Conservation (phyloP, 2,113 vertebrate species). For the Hippocampus abdominalis region DNA sequence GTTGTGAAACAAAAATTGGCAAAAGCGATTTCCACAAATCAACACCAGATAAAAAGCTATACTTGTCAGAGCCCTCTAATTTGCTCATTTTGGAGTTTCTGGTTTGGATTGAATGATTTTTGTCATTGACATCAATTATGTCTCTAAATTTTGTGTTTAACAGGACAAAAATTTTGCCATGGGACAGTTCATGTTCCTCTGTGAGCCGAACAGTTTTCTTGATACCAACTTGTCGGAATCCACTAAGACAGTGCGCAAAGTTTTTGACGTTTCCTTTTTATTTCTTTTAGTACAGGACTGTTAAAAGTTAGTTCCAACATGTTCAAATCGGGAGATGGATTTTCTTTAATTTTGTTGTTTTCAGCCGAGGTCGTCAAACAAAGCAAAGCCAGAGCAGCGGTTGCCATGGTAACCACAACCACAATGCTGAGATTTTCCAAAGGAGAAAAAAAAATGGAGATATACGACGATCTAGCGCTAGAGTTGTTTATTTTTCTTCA, state of each 20-base stretch:
- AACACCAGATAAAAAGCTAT: no score
- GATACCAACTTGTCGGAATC: conserved; percentile 24
- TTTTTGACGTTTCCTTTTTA: conserved; percentile 69
- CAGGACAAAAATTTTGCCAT: no score
- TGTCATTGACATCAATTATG: no score
- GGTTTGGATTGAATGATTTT: no score
- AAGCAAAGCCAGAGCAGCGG: conserved; percentile 70
- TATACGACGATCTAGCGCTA: conserved; percentile 28
- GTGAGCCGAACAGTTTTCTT: not conserved
- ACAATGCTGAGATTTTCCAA: conserved; percentile 64
- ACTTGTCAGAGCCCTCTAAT: no score
- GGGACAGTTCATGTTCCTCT: not conserved
- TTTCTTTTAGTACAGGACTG: conserved; percentile 75
- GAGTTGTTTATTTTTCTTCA: not conserved
- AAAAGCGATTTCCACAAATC: no score
- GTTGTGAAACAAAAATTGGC: no score
- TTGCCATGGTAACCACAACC: conserved; percentile 74
- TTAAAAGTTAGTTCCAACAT: conserved; percentile 77
- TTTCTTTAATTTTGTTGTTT: conserved; percentile 27
- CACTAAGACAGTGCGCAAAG: conserved; percentile 36
- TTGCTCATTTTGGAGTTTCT: no score
- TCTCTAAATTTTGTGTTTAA: no score
- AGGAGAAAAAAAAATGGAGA: conserved; percentile 27
- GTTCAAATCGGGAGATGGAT: conserved; percentile 66
- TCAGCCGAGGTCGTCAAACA: conserved; percentile 69